Evolutionary conservation across 1,140 invertebrate genomes (phyloP), one percentile per base, ranked within the genome.

Genomic region (Theocolax elegans): DNA sequence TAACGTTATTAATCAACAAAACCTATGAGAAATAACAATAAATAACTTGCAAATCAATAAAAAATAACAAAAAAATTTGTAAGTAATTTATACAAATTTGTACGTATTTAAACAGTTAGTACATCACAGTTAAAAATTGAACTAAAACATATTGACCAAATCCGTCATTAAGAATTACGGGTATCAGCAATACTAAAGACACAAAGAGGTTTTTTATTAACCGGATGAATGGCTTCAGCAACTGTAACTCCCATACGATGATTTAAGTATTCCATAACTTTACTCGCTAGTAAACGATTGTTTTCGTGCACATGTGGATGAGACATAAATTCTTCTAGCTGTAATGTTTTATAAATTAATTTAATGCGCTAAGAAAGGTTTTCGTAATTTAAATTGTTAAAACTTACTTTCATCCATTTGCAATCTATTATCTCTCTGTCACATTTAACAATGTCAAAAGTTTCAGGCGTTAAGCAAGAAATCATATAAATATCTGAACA

Each of bases 401-500:
- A 49, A 60, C 70, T 72, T 77, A 88, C 87, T 73, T 90, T 87
- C 92, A 97, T 95, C 95, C 95, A 97, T 75, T 88, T 79, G 72
- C 92, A 93, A 21, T 90, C 89, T 0, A 86, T 87, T 17, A 97
- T 91, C 86, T 97, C 95, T 72, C 89, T 86, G 15, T 90, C 84
- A 76, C 93, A 94, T 71, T 89, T 88, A 48, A 82, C 83, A 44
- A 96, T 92, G 9, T 90, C 85, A 17, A 86, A 80, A 31, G 89
- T 89, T 1, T 88, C 62, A 1, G 95, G 93, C 73, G 86, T 90
- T 73, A 97, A 85, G 72, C 89, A 88, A 6, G 94, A 88, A 1
- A 96, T 87, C 48, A 93, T 88, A 77, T 96, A 97, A 54, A 96
- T 90, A 80, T 96, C 95, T 1, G 93, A 95, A 79, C 94, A 96